Evolutionary conservation across 2,888 invertebrate species (phyloP), one percentile per base, ranked within the genome.

Genomic region (Panopea generosa): DNA sequence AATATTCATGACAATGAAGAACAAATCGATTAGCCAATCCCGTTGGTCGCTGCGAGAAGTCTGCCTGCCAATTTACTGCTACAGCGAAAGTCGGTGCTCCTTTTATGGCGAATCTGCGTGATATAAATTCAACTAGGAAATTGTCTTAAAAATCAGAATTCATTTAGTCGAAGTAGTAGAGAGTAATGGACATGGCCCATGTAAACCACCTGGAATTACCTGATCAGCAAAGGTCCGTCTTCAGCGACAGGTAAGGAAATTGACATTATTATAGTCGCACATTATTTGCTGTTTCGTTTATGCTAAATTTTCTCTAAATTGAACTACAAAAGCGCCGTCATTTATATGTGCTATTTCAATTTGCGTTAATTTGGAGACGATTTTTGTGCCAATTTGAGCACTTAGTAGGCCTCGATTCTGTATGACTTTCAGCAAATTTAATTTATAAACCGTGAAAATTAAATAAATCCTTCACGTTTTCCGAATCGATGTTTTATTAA

Each of bases 381-480:
- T 60, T 53, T 60, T 59, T 55, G 60, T 57, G 49, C 67, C 69
- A 78, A 78, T 78, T 74, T 74, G 63, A 56, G 43, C 61, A 67
- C 60, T 68, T 74, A 68, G 49, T 27, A 14, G 9, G 27, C 33
- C 43, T 40, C 18, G 26, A 4, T 45, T 24, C 40, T 50, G 79
- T 79, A 79, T 82, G 79, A 82, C 70, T 73, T 69, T 43, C 56
- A 53, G 65, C 79, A 86, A 82, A 88, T 88, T 88, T 86, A 87
- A 88, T 88, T 88, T 84, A 87, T 86, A 85, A 85, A 49, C 77
- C 71, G 69, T 73, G 77, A 81, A 85, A 85, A 80, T 85, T 82
- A 80, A 84, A 83, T 84, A 57, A 67, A 40, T n/a, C 22, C 33
- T 55, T 43, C 24, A 16, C 52, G 22, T 52, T 16, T 45, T 20